Base-by-base conservation (phyloP, 2,888 invertebrate species). In the Macrosiphum euphorbiae region DNA sequence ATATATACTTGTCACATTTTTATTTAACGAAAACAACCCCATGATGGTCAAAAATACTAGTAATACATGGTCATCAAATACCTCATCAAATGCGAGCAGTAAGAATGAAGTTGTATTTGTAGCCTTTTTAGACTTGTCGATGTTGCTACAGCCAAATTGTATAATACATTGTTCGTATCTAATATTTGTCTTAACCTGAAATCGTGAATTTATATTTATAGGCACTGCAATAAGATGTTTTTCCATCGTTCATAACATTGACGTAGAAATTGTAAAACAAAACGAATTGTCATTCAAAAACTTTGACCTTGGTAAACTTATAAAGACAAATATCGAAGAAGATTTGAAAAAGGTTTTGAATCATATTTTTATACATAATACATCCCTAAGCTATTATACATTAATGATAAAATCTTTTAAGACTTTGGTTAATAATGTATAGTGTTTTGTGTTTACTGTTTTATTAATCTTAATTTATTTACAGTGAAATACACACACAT, bases 141-240 rank as follows among this genome's bases (percentile, higher is more conserved):
- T 85, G 85, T 61, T 94, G 24, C 50, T 94, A 50, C 58, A 26
- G 24, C 93, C 90, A 20, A 52, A 92, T n/a, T 88, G 92, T 92
- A 90, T 13, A 24, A 67, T 4, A 50, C 35, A 87, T 13, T 7
- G 20, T 55, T 28, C 11, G 11, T 55, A n/a, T 85, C 58, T 10
- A 20, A 47, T 13, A 44, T 20, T 84, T 8, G 24, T 52, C 24
- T 89, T 24, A 28, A 0, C 10, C 47, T 16, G 2, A 88, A 85
- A 28, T 52, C 16, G 7, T 26, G 50, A 7, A 50, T 24, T 41
- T 16, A 20, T 41, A 28, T 67, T 58, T 61, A 28, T 28, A 94
- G 93, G 93, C 50, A 94, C 93, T 90, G 86, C 93, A 28, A 61
- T 94, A 35, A 89, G 93, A 85, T 94, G 93, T 90, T 47, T 94